Base-by-base conservation (phyloP, 2,888 invertebrate genomes). In the Drosophila picticornis region DNA sequence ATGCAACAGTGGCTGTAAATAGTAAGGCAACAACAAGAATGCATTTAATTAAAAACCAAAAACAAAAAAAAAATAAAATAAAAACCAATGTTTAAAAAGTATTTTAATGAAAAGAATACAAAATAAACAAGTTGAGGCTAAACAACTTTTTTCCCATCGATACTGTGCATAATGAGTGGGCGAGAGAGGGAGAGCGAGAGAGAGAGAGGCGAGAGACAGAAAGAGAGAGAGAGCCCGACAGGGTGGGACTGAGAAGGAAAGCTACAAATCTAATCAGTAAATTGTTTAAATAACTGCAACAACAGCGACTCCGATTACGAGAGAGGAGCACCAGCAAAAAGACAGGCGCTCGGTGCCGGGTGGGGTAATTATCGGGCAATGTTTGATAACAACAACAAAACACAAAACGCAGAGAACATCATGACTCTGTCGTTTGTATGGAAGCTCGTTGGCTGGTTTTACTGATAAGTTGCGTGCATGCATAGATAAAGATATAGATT, bases 261-360 rank as follows among this genome's bases (percentile, higher is more conserved):
- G 61, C 58, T 70, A 38, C 75, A 85, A 90, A 86, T 83, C 88
- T 88, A 90, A 86, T 90, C 90, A 86, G 76, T 64, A 80, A 88
- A 90, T 90, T 86, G 90, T 88, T 86, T 79, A 77, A 86, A 86
- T 86, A 90, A 81, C 86, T 83, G 68, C 84, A 72, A 78, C 81
- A 80, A 81, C 78, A 76, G 57, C 66, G 52, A 61, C 32, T 38
- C 56, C 72, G 82, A 81, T 72, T 81, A 81, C 64, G 32, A 22
- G 31, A 43, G 22, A 11, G 29, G 2, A 40, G 3, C 55, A 36
- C 32, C 32, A 51, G 64, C 31, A 60, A 22, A 16, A 25, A 46
- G 0, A n/a, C 19, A 34, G 36, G 29, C 19, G 56, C 29, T 29
- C 19, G 27, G 51, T 13, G 52, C 46, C 22, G 32, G 27, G 13